Conservation (phyloP, 2,888 invertebrate species). For the Hedya salicella region DNA sequence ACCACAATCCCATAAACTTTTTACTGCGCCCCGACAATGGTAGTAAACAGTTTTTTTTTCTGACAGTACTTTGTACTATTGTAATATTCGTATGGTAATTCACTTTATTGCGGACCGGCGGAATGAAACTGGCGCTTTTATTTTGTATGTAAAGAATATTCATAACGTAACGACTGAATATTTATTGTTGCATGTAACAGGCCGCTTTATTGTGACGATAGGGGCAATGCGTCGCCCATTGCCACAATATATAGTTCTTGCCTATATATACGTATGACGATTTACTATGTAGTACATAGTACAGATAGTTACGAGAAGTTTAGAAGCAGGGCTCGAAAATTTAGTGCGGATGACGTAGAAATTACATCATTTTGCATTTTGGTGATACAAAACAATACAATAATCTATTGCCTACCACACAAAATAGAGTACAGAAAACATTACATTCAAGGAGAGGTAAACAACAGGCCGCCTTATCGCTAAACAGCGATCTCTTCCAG, state of each 20-base stretch:
- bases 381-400: too few species aligned
- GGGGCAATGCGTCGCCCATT: background rate
- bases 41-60: conserved; percentile 19
- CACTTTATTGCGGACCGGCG: background rate
- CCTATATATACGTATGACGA: background rate
- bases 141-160: conserved; percentile 12
- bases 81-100: conserved; percentile 28
- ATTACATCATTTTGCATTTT: too few species aligned
- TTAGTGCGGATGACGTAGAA: too few species aligned
- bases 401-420: too few species aligned
- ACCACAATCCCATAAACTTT: conserved; percentile 25
- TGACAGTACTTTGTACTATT: conserved; percentile 7
- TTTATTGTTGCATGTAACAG: conserved; percentile 2
- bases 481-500: too few species aligned
- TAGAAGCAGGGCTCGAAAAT: too few species aligned
- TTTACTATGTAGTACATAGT: too few species aligned
- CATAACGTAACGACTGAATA: background rate
- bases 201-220: background rate
- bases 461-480: too few species aligned
- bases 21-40: conserved; percentile 7
- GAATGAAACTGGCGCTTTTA: conserved; percentile 18
- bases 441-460: too few species aligned
- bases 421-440: too few species aligned
- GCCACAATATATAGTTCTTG: background rate
- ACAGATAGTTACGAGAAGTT: too few species aligned